These are phyloP conservation scores for Cryptus viduatorius DNA, from an alignment of 2,888 invertebrate genomes.

Conservation along the genomic window DNA sequence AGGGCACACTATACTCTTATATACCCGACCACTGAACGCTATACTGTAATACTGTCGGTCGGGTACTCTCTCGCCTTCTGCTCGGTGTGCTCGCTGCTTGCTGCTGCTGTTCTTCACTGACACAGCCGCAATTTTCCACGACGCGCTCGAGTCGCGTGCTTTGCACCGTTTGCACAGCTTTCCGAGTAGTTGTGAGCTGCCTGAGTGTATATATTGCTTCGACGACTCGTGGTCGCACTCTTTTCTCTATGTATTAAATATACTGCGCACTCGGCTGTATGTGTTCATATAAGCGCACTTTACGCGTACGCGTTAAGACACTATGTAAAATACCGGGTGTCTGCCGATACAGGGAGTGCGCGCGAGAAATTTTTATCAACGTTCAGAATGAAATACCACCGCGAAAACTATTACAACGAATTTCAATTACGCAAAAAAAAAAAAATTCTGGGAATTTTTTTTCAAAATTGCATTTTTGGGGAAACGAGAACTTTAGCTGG, in stretches of 20 bases:
- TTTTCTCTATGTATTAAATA: background rate
- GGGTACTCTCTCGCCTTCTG: conserved; percentile 14
- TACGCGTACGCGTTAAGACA: conserved; percentile 48
- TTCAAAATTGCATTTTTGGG: no score
- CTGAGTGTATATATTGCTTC: background rate
- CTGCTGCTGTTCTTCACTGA: conserved; percentile 36
- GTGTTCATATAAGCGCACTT: conserved; percentile 33
- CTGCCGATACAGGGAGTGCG: conserved; percentile 30
- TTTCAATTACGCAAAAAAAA: background rate
- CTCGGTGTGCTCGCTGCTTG: conserved; percentile 39
- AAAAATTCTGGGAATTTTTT: no score
- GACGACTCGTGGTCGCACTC: background rate
- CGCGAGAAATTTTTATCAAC: background rate
- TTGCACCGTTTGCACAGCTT: background rate
- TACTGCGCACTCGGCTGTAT: background rate
- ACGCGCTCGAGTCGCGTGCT: conserved; percentile 5
- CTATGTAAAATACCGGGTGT: conserved; percentile 72
- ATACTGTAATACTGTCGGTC: conserved; percentile 24
- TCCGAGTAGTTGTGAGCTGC: conserved; percentile 10
- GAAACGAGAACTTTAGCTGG: no score
- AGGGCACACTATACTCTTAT: conserved; percentile 72
- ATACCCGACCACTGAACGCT: conserved; percentile 10
- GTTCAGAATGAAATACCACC: background rate
- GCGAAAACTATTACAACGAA: background rate
- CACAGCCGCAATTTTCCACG: conserved; percentile 6